Conservation (phyloP, 1,140 invertebrate species). For the Pseudomyrmex concolor region DNA sequence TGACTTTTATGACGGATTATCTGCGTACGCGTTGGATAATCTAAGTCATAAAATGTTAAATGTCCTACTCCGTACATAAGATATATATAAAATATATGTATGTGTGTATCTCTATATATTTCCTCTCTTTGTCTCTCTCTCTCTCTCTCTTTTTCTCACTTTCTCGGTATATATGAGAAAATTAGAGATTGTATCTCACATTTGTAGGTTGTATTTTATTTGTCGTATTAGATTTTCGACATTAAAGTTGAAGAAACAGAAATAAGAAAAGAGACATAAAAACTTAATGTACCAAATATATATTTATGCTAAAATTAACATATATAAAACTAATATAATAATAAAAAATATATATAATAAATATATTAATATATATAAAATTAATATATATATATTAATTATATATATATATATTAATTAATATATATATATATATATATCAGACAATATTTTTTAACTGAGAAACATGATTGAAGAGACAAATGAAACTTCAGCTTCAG, state of each 20-base stretch:
- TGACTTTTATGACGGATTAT: conserved; percentile 19
- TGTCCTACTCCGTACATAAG: conserved; percentile 22
- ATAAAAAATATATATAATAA: neutral
- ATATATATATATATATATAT: neutral
- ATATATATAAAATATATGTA: conserved; percentile 28
- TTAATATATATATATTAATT: conserved; percentile 65
- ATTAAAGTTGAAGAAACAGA: no score
- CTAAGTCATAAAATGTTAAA: conserved; percentile 2
- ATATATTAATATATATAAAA: conserved; percentile 35
- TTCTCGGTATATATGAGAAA: no score
- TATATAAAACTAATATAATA: neutral
- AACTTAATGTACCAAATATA: no score
- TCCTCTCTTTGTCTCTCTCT: neutral
- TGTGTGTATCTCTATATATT: conserved; percentile 14
- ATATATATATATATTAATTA: neutral
- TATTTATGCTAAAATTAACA: no score
- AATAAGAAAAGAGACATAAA: no score
- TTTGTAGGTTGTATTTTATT: no score
- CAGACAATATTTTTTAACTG: no score
- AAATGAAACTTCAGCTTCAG: no score
- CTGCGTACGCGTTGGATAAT: neutral
- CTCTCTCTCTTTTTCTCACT: neutral
- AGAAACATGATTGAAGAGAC: no score
- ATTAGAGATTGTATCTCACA: no score
- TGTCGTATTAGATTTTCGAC: no score